Base-by-base conservation (phyloP, 2,888 invertebrate genomes). In the Deroplatys truncata region DNA sequence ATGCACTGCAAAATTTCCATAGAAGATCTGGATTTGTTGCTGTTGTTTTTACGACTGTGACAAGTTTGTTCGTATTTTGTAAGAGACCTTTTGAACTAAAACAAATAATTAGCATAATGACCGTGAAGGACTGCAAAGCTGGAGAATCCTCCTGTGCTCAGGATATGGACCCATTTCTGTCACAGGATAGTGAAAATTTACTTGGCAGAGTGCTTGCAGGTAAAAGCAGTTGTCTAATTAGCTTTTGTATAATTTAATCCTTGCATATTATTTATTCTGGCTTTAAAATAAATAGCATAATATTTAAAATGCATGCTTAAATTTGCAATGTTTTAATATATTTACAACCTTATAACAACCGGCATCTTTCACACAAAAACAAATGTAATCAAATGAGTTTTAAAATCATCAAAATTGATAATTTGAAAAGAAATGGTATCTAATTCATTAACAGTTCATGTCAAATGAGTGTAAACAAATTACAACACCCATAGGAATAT, bases 201-300 rank as follows among this genome's bases (percentile, higher is more conserved):
- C 93, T 95, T 29, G 95, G 95, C 91, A 93, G 95, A 91, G 95
- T 95, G 16, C 92, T 95, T 90, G 95, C 95, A 94, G 95, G 95
- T 95, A 93, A 94, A 31, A 31, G 43, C 0, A 85, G 2, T 29
- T 28, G 2, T 28, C 4, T 84, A 28, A 20, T 84, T 84, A 84
- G 15, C 3, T 4, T 4, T 56, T 56, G 43, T 85, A 1, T 4
- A 49, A 29, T n/a, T 87, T 35, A 16, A 13, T 16, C 16, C 2
- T 56, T 72, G 56, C 4, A 72, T 72, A 7, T 20, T 72, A 20
- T 9, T 25, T 72, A 25, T 25, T 20, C 3, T 72, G 3, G 0
- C 4, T 20, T 72, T 20, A 56, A 56, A 56, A 49, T 49, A 1
- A 72, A 72, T 4, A 20, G 15, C 5, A 15, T 16, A 56, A 56